These are phyloP conservation scores for Calephelis perditalis DNA, from an alignment of 2,888 invertebrate species.

Conservation along the genomic window DNA sequence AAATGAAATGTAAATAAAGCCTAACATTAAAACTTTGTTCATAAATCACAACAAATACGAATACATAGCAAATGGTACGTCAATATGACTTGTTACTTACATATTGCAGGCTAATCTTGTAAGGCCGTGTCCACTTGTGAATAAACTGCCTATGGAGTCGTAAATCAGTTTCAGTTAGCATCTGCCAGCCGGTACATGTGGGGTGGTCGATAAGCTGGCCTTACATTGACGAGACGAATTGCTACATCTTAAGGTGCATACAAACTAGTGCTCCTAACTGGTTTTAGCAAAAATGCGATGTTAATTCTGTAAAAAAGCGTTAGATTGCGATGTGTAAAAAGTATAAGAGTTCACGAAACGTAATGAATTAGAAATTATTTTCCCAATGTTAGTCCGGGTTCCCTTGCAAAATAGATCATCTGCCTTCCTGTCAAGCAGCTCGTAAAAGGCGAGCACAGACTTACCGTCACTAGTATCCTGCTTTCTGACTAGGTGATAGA, in stretches of 20 bases:
- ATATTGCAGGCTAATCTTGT: constrained; percentile 25
- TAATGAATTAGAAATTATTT: too few species aligned
- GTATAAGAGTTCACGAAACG: too few species aligned
- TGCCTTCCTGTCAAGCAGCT: too few species aligned
- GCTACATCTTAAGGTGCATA: constrained; percentile 31
- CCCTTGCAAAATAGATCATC: too few species aligned
- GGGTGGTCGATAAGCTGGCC: constrained; percentile 60
- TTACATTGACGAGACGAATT: constrained; percentile 56
- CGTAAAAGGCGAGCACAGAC: too few species aligned
- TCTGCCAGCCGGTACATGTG: constrained; percentile 51
- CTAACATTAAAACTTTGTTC: background rate
- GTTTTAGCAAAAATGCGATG: too few species aligned
- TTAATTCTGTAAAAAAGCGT: too few species aligned
- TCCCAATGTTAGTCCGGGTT: too few species aligned
- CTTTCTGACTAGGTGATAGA: too few species aligned
- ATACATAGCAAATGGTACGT: constrained; percentile 10
- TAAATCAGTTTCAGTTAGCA: constrained; percentile 69
- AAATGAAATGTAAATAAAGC: too few species aligned
- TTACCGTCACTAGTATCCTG: too few species aligned
- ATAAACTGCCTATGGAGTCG: constrained; percentile 55
- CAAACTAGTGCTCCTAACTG: background rate
- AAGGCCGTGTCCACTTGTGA: constrained; percentile 40
- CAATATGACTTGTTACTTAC: constrained; percentile 13
- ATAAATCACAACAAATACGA: background rate
- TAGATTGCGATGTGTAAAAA: too few species aligned